A percentile compares a stretch with the other conserved stretches of the same genome.
Evolutionary conservation across 2,888 invertebrate species (phyloP).

Genomic region (Dicranocentrus wangi): DNA sequence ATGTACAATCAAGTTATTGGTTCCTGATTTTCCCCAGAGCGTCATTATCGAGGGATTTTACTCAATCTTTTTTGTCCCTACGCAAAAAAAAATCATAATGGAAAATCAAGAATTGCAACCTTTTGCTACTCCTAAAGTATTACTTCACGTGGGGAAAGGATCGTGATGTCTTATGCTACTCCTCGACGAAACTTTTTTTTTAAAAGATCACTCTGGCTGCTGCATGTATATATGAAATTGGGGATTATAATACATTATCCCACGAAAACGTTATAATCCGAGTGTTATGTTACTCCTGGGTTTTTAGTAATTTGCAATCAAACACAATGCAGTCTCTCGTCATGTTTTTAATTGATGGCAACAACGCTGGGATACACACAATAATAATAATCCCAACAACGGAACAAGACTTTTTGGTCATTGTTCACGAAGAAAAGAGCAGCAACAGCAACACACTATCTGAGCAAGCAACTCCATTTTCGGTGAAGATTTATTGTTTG

Average conservation of each 20-base stretch:
- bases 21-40: constrained; percentile 36
- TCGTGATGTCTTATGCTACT: constrained; percentile 1
- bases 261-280: not conserved
- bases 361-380: constrained; percentile 25
- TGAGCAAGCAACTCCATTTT: constrained; percentile 49
- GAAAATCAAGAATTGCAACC: constrained; percentile 35
- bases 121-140: constrained; percentile 3
- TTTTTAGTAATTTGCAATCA: constrained; percentile 46
- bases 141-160: constrained; percentile 22
- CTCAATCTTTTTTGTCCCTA: constrained; percentile 12
- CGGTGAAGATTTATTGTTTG: constrained; percentile 57
- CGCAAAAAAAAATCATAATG: constrained; percentile 19
- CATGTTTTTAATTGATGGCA: constrained; percentile 58
- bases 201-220: constrained; percentile 16
- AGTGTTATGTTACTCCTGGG: constrained; percentile 4
- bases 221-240: not conserved
- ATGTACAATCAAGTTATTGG: constrained; percentile 45
- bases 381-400: constrained; percentile 34
- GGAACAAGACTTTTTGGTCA: constrained; percentile 37
- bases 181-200: not conserved
- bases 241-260: not conserved
- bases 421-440: constrained; percentile 37
- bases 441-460: not conserved
- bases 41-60: constrained; percentile 40
- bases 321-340: constrained; percentile 40